Base-by-base conservation (phyloP, 2,888 invertebrate genomes). In the Merodon equestris region DNA sequence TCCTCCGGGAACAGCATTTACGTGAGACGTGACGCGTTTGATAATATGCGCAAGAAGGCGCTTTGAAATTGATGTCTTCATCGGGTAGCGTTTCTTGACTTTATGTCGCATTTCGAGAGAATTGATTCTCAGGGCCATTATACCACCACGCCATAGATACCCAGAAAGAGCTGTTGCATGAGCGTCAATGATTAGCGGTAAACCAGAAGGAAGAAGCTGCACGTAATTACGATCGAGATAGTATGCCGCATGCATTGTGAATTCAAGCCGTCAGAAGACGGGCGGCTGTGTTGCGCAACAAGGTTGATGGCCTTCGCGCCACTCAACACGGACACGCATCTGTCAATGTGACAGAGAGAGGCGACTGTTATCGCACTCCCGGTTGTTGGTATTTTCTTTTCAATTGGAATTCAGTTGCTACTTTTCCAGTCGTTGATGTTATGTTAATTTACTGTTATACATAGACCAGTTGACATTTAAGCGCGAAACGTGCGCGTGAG, bases 381-480 rank as follows among this genome's bases (percentile, higher is more conserved):
- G 40, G 17, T 13, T 40, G n/a, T 36, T 47, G 64, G 54, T 19
- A 56, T 58, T 53, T 27, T 27, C 27, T 14, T 17, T 27, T 57
- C 12, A 27, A 68, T 63, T 63, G 53, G 53, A 40, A 71, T 76
- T 64, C 50, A 66, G 60, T 19, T 56, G 66, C 9, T 66, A 60
- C 61, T 54, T 27, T 58, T 54, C 58, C 57, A 51, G 47, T 67
- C 61, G 51, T 71, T 67, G 19, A 70, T 48, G 51, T 53, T 57
- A 77, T 72, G 61, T 56, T 72, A 72, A 72, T 72, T 61, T 72
- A 72, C 72, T 57, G 77, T 72, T 77, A 72, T 61, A 48, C 61
- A 72, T 77, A 57, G 72, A 67, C 61, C 56, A 72, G 72, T 77
- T 72, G 77, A 72, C 77, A 77, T 77, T 77, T 77, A 17, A 72